Base-by-base conservation (phyloP, 30 jellyfish, hydroid and myxozoan species). In the Sanderia malayensis region DNA sequence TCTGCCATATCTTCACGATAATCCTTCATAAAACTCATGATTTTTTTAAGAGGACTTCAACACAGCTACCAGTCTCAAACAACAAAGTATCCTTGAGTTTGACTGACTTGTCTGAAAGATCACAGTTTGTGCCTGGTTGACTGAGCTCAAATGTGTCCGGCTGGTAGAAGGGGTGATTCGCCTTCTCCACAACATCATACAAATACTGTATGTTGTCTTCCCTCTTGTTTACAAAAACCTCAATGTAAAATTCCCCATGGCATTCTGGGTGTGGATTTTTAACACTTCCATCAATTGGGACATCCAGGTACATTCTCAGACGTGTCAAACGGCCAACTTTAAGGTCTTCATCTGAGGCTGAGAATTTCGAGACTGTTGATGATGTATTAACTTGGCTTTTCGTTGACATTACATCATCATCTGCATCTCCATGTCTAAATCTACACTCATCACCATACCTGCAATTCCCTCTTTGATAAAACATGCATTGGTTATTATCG, bases 181-280 rank as follows among this genome's bases (percentile, higher is more conserved):
- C 89, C 45, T 58, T 78, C 58, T 78, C 33, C n/a, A 31, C 76
- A 29, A 47, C 23, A 25, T 66, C 79, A 61, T 78, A 65, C 26
- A 78, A 58, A 34, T 78, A 78, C 63, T 65, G 75, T 15, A 78
- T 82, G 33, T 23, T 58, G 32, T 78, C 89, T 15, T 65, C 89
- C 63, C 89, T 32, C 60, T 78, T 78, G 76, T 78, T 79, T 1
- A 78, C 89, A 66, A 78, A 78, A 18, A 78, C 76, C 41, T 78
- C 89, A 44, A 78, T 67, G 47, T 28, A 78, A 31, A 41, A 78
- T 19, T 60, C 41, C 1, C 73, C 78, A 59, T 24, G 52, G 24
- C 23, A 32, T 10, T 46, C 28, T 7, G 80, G 76, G 10, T 53
- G 31, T n/a, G 70, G 81, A 55, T 58, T 37, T 49, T 70, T 70